A percentile compares a stretch with the other conserved stretches of the same genome.
Conservation (phyloP, 2,113 vertebrate species). For the Syngnathus floridae region DNA sequence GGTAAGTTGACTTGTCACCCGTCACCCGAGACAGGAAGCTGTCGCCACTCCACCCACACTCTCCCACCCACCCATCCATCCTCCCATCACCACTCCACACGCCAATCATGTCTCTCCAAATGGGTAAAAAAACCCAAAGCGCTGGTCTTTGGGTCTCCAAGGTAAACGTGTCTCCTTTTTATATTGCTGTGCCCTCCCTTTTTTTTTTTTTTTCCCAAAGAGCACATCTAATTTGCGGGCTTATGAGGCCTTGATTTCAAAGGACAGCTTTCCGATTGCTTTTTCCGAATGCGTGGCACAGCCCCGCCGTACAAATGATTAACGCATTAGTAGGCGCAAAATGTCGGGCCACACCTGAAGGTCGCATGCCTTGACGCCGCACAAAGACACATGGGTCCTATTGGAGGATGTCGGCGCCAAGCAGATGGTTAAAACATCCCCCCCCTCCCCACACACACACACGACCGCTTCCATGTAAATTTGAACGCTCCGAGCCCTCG, state of each 20-base stretch:
- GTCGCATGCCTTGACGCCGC: conserved; percentile 18
- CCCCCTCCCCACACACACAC: conserved; percentile 50
- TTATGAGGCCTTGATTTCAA: conserved; percentile 24
- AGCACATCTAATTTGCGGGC: conserved; percentile 24
- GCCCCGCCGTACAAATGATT: conserved; percentile 10
- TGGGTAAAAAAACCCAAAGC: conserved; percentile 87
- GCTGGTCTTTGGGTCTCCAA: conserved; percentile 72
- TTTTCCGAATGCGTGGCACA: conserved; percentile 21
- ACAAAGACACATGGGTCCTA: conserved; percentile 67
- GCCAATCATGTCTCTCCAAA: conserved; percentile 86
- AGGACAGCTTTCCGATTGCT: conserved; percentile 58
- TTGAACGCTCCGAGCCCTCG: conserved; percentile 75
- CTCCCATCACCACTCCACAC: conserved; percentile 85
- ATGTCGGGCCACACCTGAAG: conserved; percentile 10
- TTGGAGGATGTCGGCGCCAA: conserved; percentile 75
- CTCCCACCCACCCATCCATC: conserved; percentile 64
- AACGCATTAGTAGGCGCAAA: conserved; percentile 20
- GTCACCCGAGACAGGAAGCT: conserved; percentile 90
- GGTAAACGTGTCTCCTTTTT: conserved; percentile 79
- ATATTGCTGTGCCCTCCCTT: conserved; percentile 31
- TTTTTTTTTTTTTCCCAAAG: conserved; percentile 42
- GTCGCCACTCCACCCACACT: conserved; percentile 69
- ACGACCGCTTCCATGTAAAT: conserved; percentile 78
- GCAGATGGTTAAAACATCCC: conserved; percentile 86
- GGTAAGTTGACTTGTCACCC: conserved; percentile 99